Base-by-base conservation (phyloP, 1,140 invertebrate genomes). In the Caenorhabditis tropicalis region DNA sequence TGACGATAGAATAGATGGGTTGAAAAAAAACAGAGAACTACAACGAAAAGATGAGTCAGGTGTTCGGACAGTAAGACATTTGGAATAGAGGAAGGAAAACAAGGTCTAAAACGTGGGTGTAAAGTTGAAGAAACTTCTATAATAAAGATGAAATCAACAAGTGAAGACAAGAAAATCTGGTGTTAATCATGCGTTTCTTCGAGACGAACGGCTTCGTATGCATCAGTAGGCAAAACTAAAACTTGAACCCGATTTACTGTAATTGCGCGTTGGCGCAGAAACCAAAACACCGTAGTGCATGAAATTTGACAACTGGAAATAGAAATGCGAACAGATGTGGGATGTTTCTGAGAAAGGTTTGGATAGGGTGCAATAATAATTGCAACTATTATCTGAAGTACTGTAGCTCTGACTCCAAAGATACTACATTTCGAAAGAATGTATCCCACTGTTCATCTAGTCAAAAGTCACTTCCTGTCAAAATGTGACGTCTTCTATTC, bases 41-140 rank as follows among this genome's bases (percentile, higher is more conserved):
- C 58, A 24, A 56, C 53, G 29, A 29, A 74, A 74, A n/a, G 65
- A 31, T 43, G 65, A 39, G 65, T 74, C 65, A 74, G 65, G 65
- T 74, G 65, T 74, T 74, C 65, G 36, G 36, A 74, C 65, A 5
- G n/a, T 58, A 58, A 58, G 7, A 27, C 24, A 58, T 74, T 19
- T 31, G 36, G n/a, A 43, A 10, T n/a, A 16, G 16, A 21, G 24
- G 7, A 65, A 19, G 2, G 6, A 51, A 51, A 51, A 16, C 6
- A 51, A n/a, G 5, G 48, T 36, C 29, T 36, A 21, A 43, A 24
- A 74, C 65, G 36, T 74, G n/a, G 65, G n/a, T 46, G 65, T 74
- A 43, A 74, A 43, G 65, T 74, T 74, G 24, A 74, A 15, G 19
- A 65, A 36, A 29, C 21, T 29, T 29, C 36, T 27, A 65, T 65